Evolutionary conservation across 2,888 invertebrate species (phyloP).

Genomic region (Tridacna gigas): DNA sequence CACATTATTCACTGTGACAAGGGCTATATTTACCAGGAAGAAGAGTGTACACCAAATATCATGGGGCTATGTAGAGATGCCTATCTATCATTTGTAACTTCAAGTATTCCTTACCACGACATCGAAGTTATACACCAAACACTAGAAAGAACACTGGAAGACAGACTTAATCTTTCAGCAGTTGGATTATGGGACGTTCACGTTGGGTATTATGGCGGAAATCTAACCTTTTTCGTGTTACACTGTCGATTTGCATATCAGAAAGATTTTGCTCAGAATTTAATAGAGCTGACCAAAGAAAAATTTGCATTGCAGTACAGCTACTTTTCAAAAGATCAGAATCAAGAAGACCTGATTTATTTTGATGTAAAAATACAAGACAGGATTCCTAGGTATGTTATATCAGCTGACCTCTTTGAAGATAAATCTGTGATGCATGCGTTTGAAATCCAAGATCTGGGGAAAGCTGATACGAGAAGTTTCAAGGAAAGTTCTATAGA

Average conservation of each 20-base stretch:
- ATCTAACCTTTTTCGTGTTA: not conserved
- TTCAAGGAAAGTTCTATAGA: not conserved
- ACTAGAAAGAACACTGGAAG: not conserved
- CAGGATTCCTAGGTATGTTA: not conserved
- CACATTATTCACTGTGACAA: not conserved
- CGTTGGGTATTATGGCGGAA: not conserved
- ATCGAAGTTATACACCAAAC: not conserved
- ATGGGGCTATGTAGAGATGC: not conserved
- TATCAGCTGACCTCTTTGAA: not conserved
- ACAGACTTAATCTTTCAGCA: not conserved
- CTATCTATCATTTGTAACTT: not conserved
- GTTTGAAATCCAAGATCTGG: not conserved
- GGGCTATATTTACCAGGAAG: not conserved
- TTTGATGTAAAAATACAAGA: not conserved
- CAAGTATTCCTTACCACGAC: not conserved
- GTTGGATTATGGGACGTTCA: constrained; percentile 2
- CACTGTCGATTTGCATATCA: not conserved
- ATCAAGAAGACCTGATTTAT: not conserved
- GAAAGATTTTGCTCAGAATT: not conserved
- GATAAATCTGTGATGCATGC: not conserved
- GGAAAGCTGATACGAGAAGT: not conserved
- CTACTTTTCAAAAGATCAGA: not conserved
- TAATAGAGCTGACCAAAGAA: not conserved
- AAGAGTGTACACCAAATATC: not conserved
- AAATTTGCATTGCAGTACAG: not conserved